Evolutionary conservation across 2,113 vertebrate genomes (phyloP), one percentile per base, ranked within the genome.

Genomic region (Columbina picui): DNA sequence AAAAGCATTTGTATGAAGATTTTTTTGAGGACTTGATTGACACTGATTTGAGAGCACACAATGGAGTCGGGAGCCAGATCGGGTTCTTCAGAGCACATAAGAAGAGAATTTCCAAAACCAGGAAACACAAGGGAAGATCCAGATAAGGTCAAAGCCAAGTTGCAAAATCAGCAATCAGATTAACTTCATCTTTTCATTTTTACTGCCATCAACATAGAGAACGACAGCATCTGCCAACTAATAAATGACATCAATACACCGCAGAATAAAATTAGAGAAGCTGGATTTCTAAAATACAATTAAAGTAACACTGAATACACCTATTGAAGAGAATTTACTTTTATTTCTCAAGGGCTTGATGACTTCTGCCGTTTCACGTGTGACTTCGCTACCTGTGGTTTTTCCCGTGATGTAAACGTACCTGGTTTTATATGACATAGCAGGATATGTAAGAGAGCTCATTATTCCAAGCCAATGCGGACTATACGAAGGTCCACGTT

Each of bases 381-480:
- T 50, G 64, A 29, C 43, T 43, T 30, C 0, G 0, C n/a, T 59
- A 19, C 30, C 18, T 25, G 20, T 7, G 27, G 0, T 22, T 73
- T 52, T 21, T 43, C 13, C 50, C 43, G 9, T 45, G 43, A 45
- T 45, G 18, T 45, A 45, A 45, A 45, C 7, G 43, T 45, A 45
- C 43, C 18, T 45, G 43, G 18, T 45, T 45, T 45, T 15, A 45
- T 45, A 45, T 45, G 43, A 45, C 43, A 45, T 45, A 50, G 43
- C 34, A 60, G 63, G 45, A 17, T 3, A 39, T 6, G 38, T n/a
- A 25, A 45, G n/a, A 63, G 6, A 29, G 25, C 18, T 61, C 20
- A 27, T 8, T 7, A 14, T 5, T 3, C 13, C 29, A 43, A 19
- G 9, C 34, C 38, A 43, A 4, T 0, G 25, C 43, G 34, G 47